Conservation (phyloP, 2,888 invertebrate species). For the Andrena hattorfiana region DNA sequence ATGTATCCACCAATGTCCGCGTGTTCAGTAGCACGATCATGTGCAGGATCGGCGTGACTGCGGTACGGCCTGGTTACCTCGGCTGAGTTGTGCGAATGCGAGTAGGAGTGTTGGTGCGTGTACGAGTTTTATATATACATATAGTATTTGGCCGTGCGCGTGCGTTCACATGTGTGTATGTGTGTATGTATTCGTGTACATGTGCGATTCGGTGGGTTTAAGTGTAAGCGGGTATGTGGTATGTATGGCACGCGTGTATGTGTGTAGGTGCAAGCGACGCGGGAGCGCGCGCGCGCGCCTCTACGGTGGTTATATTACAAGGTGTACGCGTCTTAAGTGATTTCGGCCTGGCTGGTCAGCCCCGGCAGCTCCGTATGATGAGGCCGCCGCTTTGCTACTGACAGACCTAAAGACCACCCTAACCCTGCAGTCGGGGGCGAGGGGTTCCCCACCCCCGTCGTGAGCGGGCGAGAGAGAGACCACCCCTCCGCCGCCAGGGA, state of each 20-base stretch:
- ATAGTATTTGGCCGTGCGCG: slow-evolving; percentile 48
- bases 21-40: slow-evolving; percentile 50
- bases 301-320: slow-evolving; percentile 80
- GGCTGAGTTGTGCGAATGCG: slow-evolving; percentile 51
- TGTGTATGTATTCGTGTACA: slow-evolving; percentile 2
- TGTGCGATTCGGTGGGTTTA: slow-evolving; percentile 12
- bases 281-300: slow-evolving; percentile 76
- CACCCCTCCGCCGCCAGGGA: slow-evolving; percentile 75
- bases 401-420: slow-evolving; percentile 84
- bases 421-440: slow-evolving; percentile 82
- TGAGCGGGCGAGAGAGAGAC: slow-evolving; percentile 73
- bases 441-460: slow-evolving; percentile 75
- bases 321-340: slow-evolving; percentile 84
- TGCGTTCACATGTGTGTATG: slow-evolving; percentile 56
- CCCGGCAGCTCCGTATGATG: slow-evolving; percentile 85
- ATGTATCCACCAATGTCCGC: slow-evolving; percentile 57
- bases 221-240: slow-evolving; percentile 47
- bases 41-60: slow-evolving; percentile 35
- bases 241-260: too few species aligned
- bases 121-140: slow-evolving; percentile 46
- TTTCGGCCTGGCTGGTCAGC: slow-evolving; percentile 83
- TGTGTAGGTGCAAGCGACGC: slow-evolving; percentile 61
- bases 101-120: slow-evolving; percentile 35
- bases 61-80: slow-evolving; percentile 47
- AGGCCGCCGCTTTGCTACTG: slow-evolving; percentile 85